Evolutionary conservation across 2,888 invertebrate genomes (phyloP).

Genomic region (Ceraclea dissimilis): DNA sequence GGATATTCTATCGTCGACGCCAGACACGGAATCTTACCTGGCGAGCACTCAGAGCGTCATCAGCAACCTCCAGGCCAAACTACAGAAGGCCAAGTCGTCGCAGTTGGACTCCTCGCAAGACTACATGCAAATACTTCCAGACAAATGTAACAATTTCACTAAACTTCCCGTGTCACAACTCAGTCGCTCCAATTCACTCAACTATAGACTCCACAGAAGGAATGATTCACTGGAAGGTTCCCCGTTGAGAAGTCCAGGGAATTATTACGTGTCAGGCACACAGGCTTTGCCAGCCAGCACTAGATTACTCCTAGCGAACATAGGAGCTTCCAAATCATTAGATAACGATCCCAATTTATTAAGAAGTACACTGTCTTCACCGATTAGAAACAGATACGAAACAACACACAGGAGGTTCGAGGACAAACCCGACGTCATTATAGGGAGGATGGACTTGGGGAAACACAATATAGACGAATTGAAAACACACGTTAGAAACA

Average conservation of each 20-base stretch:
- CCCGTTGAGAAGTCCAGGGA: constrained; percentile 42
- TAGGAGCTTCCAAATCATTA: constrained; percentile 37
- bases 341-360: constrained; percentile 31
- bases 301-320: constrained; percentile 35
- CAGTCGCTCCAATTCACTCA: constrained; percentile 44
- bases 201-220: constrained; percentile 41
- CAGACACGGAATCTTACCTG: constrained; percentile 50
- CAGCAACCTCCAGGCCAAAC: constrained; percentile 52
- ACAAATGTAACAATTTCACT: constrained; percentile 34
- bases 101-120: constrained; percentile 34
- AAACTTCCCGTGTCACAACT: constrained; percentile 44
- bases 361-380: constrained; percentile 39
- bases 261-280: constrained; percentile 42
- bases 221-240: constrained; percentile 40
- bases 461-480: constrained; percentile 34
- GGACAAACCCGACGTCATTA: constrained; percentile 8
- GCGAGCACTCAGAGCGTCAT: constrained; percentile 55
- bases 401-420: neutral
- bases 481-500: constrained; percentile 48
- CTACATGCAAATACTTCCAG: constrained; percentile 38
- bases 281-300: constrained; percentile 33
- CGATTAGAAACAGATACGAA: constrained; percentile 30
- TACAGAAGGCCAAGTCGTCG: constrained; percentile 38
- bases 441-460: neutral
- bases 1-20: constrained; percentile 38